Conservation (phyloP, 2,113 vertebrate genomes). For the Poeciliopsis retropinna region DNA sequence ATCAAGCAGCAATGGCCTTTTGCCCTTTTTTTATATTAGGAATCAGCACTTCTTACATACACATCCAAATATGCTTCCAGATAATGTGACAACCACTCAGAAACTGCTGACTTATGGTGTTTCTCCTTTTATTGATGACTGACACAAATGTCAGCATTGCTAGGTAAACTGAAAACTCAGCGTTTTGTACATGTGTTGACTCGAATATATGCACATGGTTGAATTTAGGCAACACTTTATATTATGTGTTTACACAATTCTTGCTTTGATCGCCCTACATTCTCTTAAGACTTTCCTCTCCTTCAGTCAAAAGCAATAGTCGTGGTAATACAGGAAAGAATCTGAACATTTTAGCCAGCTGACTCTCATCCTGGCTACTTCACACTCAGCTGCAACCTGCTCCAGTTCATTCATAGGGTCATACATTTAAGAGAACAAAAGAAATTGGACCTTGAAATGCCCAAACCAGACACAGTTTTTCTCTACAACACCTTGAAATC, state of each 20-base stretch:
- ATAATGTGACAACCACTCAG: conserved; percentile 35
- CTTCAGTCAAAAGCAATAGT: too few species aligned
- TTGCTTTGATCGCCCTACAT: neutral
- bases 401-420: too few species aligned
- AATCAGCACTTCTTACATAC: conserved; percentile 38
- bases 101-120: conserved; percentile 48
- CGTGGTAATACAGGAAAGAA: too few species aligned
- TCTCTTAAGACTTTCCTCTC: neutral
- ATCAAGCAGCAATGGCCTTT: conserved; percentile 61
- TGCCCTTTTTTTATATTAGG: conserved; percentile 41
- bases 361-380: too few species aligned
- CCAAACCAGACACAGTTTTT: too few species aligned
- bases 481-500: too few species aligned
- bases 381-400: too few species aligned
- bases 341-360: too few species aligned
- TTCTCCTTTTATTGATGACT: conserved; percentile 3
- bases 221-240: neutral
- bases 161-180: neutral
- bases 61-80: conserved; percentile 53
- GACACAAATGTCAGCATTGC: neutral
- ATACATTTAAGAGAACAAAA: too few species aligned
- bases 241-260: neutral
- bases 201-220: neutral
- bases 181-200: neutral
- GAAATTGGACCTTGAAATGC: too few species aligned